These are phyloP conservation scores for Timema podura DNA, from an alignment of 2,888 invertebrate species.

Conservation along the genomic window DNA sequence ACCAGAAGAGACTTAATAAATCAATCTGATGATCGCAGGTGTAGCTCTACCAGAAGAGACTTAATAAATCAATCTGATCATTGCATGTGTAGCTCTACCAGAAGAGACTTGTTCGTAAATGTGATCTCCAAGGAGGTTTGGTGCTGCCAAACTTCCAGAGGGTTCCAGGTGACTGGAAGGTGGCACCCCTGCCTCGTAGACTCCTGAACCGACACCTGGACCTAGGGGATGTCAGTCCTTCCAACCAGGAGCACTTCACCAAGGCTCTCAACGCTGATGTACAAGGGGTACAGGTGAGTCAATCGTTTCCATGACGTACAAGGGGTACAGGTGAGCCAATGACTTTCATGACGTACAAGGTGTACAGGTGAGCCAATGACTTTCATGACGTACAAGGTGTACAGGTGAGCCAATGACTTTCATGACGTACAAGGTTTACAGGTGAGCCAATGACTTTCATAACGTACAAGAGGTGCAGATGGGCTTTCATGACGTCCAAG, in stretches of 20 bases:
- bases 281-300: conserved; percentile 53
- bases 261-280: conserved; percentile 53
- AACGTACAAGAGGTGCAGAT: no score
- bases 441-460: no score
- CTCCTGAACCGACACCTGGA: conserved; percentile 59
- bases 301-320: no score
- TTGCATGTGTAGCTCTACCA: conserved; percentile 38
- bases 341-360: no score
- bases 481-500: no score
- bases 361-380: no score
- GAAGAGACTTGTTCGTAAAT: conserved; percentile 44
- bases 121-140: conserved; percentile 40
- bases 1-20: neutral
- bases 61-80: no score
- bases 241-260: conserved; percentile 54
- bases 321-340: no score
- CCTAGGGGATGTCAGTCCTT: conserved; percentile 62
- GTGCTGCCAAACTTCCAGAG: conserved; percentile 47
- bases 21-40: neutral
- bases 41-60: neutral
- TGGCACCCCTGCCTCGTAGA: conserved; percentile 54
- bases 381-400: no score
- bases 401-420: no score
- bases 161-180: conserved; percentile 54
- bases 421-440: no score